Evolutionary conservation across 1,140 invertebrate genomes (phyloP), one percentile per base, ranked within the genome.

Genomic region (Contarinia nasturtii): DNA sequence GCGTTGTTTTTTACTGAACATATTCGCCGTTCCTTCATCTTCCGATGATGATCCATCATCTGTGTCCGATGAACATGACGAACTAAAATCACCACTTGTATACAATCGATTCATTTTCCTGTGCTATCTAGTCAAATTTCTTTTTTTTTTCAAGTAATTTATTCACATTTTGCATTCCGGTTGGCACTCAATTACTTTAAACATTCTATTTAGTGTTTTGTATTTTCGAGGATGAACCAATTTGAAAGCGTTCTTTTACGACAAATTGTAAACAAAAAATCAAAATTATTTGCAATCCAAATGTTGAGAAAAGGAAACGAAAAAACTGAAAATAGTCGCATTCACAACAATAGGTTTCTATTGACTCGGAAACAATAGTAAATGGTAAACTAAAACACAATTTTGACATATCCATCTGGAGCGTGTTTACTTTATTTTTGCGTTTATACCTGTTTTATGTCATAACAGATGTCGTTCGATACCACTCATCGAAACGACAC

Each of bases 51-150:
- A 38, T 38, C 12, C 12, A n/a, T 34, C 33, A 34, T 38, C 36
- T 17, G 12, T 17, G 12, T 38, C 36, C 36, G 36, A 38, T 5
- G 36, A 38, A 38, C 36, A 38, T 38, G 36, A 38, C 5, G 36
- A 38, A 17, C 12, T n/a, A 5, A 17, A 38, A 12, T 38, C 36
- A 61, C 60, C 51, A 72, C 64, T 57, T 73, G 70, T 66, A 65
- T 62, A 56, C 66, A 69, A 50, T 58, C 62, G 57, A 64, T 62
- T 55, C 66, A 65, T 61, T 48, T 64, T 51, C 65, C n/a, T n/a
- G n/a, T n/a, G n/a, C n/a, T n/a, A 66, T 53, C 61, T 63, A 60
- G 59, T 58, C 45, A 36, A 18, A 48, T 45, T 21, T 48, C 34
- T 45, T 22, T 37, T 34, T 42, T 38, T 14, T 46, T 33, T 12